phyloP scores from a whole-genome alignment of 2,797 vertebrate species.

The Chaenodraco wilsoni region DNA sequence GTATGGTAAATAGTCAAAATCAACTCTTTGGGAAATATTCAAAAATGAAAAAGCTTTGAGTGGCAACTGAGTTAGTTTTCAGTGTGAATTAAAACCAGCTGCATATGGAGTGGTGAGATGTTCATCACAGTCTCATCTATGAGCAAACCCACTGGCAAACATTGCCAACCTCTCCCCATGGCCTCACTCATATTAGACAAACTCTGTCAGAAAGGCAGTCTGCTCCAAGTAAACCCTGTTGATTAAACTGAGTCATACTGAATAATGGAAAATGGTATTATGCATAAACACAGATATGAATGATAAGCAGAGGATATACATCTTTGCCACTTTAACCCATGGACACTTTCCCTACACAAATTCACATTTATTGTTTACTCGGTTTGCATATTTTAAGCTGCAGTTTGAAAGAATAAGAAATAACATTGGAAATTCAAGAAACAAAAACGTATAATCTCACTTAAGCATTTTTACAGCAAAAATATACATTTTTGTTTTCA shows the following conservation, averaged over 20 bases:
- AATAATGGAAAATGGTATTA: slow-evolving; percentile 69
- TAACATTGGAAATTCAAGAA: slow-evolving; percentile 14
- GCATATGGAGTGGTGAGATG: slow-evolving; percentile 74
- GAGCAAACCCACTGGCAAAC: slow-evolving; percentile 82
- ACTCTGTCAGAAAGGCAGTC: slow-evolving; percentile 71
- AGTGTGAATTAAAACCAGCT: slow-evolving; percentile 57
- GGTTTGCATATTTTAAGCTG: slow-evolving; percentile 34
- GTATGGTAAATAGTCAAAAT: slow-evolving; percentile 34
- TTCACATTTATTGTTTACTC: slow-evolving; percentile 29
- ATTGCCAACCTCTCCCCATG: slow-evolving; percentile 76
- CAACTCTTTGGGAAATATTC: slow-evolving; percentile 41
- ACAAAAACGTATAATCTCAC: slow-evolving; percentile 5
- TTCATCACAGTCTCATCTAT: slow-evolving; percentile 74
- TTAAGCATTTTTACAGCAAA: slow-evolving; percentile 6
- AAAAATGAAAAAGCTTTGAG: slow-evolving; percentile 42
- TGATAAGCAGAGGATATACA: slow-evolving; percentile 71
- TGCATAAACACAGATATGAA: slow-evolving; percentile 75
- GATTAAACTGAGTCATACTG: slow-evolving; percentile 72
- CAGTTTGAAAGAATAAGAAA: slow-evolving; percentile 6
- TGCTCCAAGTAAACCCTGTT: slow-evolving; percentile 67
- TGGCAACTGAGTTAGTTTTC: slow-evolving; percentile 48
- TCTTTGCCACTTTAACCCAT: slow-evolving; percentile 30
- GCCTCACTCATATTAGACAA: slow-evolving; percentile 80
- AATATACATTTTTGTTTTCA: background rate
- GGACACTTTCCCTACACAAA: slow-evolving; percentile 14